These are phyloP conservation scores for Caenorhabditis panamensis DNA, from an alignment of 2,888 invertebrate species.

Conservation along the genomic window DNA sequence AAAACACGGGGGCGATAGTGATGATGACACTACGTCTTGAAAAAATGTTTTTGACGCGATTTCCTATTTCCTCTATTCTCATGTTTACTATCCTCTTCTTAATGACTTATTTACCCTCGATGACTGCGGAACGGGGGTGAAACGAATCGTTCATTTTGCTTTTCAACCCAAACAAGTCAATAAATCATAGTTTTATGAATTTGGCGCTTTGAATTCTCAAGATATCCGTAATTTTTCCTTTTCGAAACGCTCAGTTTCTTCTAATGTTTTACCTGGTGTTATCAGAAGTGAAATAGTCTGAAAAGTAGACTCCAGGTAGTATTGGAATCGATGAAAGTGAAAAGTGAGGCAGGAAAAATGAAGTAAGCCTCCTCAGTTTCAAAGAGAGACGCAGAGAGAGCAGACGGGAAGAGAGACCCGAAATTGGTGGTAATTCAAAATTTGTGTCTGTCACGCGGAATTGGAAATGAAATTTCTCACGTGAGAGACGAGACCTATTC, in stretches of 20 bases:
- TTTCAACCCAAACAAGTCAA: background rate
- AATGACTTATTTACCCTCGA: slow-evolving; percentile 4
- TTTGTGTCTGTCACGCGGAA: slow-evolving; percentile 17
- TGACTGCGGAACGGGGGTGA: background rate
- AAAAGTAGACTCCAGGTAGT: no score
- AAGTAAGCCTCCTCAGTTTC: background rate
- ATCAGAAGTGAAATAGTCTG: background rate
- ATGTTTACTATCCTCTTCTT: slow-evolving; percentile 1
- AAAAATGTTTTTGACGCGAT: slow-evolving; percentile 5
- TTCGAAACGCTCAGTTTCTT: no score
- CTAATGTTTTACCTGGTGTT: background rate
- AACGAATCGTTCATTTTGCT: background rate
- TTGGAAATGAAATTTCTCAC: slow-evolving; percentile 30
- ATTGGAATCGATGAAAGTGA: background rate
- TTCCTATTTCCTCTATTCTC: background rate
- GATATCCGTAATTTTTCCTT: no score
- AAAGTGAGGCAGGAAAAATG: background rate
- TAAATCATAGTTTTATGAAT: background rate
- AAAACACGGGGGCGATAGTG: background rate
- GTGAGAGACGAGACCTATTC: slow-evolving; percentile 3
- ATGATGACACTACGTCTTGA: slow-evolving; percentile 6
- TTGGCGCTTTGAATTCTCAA: no score
- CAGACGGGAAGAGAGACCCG: background rate
- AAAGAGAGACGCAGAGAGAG: slow-evolving; percentile 22
- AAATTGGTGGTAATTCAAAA: slow-evolving; percentile 25